Percentiles rank a stretch among this genome's conserved stretches.
Evolutionary conservation across 1,140 invertebrate species (phyloP).

Genomic region (Pogonomyrmex californicus): DNA sequence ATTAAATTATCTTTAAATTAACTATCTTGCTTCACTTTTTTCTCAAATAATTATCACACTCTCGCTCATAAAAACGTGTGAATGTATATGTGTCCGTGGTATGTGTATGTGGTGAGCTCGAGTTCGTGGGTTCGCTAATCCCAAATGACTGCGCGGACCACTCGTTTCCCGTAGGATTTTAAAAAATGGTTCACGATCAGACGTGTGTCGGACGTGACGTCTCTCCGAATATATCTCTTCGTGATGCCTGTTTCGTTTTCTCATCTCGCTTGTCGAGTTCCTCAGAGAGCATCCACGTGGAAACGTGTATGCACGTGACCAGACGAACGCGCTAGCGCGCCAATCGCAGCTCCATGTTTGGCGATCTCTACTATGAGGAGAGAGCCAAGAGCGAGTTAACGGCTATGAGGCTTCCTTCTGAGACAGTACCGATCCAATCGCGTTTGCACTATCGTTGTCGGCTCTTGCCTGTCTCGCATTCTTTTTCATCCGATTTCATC

Average conservation of each 20-base stretch:
- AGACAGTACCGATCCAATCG: conserved; percentile 73
- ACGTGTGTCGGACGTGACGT: not conserved
- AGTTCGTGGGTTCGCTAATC: not conserved
- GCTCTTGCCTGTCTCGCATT: not conserved
- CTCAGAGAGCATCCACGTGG: conserved; percentile 58
- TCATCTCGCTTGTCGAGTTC: conserved; percentile 44
- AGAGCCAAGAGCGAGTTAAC: conserved; percentile 71
- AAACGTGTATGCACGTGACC: conserved; percentile 74
- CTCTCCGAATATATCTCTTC: conserved; percentile 16
- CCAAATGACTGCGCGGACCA: not conserved
- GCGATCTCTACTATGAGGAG: conserved; percentile 74
- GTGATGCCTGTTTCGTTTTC: conserved; percentile 61
- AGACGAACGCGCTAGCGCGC: conserved; percentile 34
- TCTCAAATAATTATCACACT: not conserved
- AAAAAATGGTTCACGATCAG: not conserved
- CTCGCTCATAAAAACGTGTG: not conserved
- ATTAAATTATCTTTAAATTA: not conserved
- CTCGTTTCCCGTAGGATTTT: not conserved
- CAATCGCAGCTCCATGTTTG: conserved; percentile 77
- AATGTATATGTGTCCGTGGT: not conserved
- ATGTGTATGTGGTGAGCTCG: not conserved
- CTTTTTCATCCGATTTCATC: not conserved
- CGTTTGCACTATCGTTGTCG: conserved; percentile 63
- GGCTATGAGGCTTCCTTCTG: conserved; percentile 64
- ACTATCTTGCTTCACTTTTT: not conserved